phyloP scores from a whole-genome alignment of 2,797 vertebrate species.

The Tiaroga cobitis region DNA sequence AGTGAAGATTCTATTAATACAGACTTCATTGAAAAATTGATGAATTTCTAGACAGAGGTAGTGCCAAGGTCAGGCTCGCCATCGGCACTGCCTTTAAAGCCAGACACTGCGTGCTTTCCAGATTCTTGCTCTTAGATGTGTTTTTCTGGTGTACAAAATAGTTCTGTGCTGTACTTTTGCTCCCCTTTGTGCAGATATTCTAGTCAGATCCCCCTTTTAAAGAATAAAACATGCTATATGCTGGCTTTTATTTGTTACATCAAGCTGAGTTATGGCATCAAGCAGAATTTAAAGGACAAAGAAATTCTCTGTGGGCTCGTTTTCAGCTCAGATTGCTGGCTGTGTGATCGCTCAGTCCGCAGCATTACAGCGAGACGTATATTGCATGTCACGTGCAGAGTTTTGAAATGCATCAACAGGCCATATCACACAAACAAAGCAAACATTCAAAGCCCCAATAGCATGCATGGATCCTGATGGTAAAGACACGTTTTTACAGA shows the following conservation, averaged over 20 bases:
- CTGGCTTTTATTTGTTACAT: constrained; percentile 24
- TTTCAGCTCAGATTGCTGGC: constrained; percentile 30
- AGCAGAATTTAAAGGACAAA: constrained; percentile 24
- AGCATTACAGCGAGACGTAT: constrained; percentile 24
- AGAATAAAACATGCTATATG: constrained; percentile 19
- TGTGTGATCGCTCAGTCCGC: not conserved
- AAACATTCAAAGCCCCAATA: not conserved
- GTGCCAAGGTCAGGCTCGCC: constrained; percentile 67
- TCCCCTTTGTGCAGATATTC: constrained; percentile 35
- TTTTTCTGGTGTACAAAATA: not conserved
- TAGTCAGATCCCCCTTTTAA: constrained; percentile 18
- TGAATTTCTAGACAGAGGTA: constrained; percentile 62
- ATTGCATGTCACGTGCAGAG: constrained; percentile 21
- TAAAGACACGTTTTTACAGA: not conserved
- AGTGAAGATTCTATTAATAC: constrained; percentile 73
- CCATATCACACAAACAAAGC: constrained; percentile 26
- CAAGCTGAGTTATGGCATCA: constrained; percentile 19
- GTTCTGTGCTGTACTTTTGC: not conserved
- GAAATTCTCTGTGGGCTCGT: constrained; percentile 18
- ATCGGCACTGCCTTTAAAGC: constrained; percentile 62
- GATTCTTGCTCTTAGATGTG: constrained; percentile 1
- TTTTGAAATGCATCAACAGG: constrained; percentile 25
- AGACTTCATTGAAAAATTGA: constrained; percentile 72
- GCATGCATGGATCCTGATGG: not conserved
- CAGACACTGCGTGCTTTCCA: not conserved